Percentiles rank a stretch among this genome's conserved stretches.
Conservation (phyloP, 2,888 invertebrate species). For the Dugesia japonica region DNA sequence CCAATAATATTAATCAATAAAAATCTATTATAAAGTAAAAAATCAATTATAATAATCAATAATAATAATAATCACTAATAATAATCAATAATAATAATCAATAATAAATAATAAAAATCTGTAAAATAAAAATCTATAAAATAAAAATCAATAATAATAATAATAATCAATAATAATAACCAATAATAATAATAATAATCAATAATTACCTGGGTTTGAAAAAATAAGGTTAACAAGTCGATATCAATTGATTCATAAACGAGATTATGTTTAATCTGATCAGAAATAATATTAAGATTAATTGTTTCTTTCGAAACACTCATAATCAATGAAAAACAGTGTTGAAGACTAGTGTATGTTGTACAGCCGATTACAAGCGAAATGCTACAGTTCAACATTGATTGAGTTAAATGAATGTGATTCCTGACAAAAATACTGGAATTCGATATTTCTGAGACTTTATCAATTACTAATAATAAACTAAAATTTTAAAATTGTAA, state of each 20-base stretch:
- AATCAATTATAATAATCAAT: not conserved
- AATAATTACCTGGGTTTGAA: not conserved
- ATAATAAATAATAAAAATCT: no score
- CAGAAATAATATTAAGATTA: not conserved
- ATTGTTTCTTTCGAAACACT: not conserved
- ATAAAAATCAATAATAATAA: no score
- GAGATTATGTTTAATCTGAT: not conserved
- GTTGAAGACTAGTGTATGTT: not conserved
- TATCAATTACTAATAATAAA: not conserved
- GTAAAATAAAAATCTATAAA: no score
- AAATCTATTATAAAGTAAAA: not conserved
- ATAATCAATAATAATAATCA: no score
- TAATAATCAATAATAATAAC: no score
- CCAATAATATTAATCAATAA: no score
- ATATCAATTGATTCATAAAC: slow-evolving; percentile 7
- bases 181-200: no score
- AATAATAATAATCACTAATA: no score
- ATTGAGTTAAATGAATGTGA: slow-evolving; percentile 5
- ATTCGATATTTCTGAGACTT: not conserved
- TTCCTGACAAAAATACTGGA: not conserved
- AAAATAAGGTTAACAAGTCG: not conserved
- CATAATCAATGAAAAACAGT: not conserved
- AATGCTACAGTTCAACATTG: not conserved
- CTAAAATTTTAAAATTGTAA: not conserved
- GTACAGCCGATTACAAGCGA: not conserved